Evolutionary conservation across 2,797 vertebrate genomes (phyloP).

Genomic region (Crotalus adamanteus): DNA sequence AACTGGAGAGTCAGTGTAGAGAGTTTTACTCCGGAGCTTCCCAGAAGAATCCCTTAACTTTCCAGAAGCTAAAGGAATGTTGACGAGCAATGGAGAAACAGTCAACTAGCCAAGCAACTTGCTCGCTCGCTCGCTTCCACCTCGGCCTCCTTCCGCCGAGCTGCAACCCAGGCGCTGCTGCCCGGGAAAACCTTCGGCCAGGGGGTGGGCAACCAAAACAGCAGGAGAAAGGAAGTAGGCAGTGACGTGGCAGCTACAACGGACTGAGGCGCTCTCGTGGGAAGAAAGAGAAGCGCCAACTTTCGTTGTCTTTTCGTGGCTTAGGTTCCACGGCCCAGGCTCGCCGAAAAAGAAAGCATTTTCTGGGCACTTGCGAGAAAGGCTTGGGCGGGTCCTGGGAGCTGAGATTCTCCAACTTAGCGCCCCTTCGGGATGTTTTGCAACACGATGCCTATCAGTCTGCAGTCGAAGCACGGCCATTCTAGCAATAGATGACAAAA

Average conservation of each 20-base stretch:
- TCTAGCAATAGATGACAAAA: not conserved
- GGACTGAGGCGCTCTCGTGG: not conserved
- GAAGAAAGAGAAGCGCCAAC: not conserved
- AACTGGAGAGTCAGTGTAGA: not conserved
- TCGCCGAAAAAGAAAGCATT: not conserved
- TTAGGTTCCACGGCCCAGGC: not conserved
- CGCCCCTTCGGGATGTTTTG: not conserved
- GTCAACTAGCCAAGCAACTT: not conserved
- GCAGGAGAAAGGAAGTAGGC: constrained; percentile 9
- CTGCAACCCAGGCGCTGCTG: too few species aligned
- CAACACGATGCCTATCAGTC: not conserved
- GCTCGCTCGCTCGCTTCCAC: not conserved
- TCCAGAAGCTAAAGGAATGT: not conserved
- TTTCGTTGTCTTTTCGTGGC: not conserved
- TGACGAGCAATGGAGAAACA: not conserved
- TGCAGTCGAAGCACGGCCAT: not conserved
- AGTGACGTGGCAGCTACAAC: not conserved
- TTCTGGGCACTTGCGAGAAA: not conserved
- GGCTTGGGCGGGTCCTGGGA: not conserved
- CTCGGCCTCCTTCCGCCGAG: too few species aligned
- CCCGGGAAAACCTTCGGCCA: not conserved
- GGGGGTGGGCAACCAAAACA: not conserved
- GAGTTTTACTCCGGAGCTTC: not conserved
- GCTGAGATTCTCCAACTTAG: not conserved
- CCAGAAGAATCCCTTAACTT: not conserved